A percentile compares a stretch with the other conserved stretches of the same genome.
These are phyloP conservation scores for Cyprinodon tularosa DNA, from an alignment of 2,113 vertebrate genomes.

Conservation along the genomic window DNA sequence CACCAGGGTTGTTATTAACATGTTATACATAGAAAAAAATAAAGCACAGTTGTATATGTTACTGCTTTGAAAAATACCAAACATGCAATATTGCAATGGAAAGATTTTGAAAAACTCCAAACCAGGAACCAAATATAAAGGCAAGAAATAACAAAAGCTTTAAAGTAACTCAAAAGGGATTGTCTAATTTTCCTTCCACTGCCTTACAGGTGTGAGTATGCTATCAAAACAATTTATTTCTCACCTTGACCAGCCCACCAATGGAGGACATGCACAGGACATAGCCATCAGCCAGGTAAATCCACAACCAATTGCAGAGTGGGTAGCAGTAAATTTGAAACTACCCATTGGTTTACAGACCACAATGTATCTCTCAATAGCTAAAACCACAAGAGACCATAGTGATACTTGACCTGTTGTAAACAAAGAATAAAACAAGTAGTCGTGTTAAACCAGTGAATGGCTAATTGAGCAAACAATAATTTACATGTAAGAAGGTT, in stretches of 20 bases:
- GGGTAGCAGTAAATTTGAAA: constrained; percentile 77
- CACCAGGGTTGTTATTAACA: not conserved
- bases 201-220: not conserved
- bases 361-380: constrained; percentile 81
- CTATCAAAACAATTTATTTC: not conserved
- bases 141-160: not conserved
- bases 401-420: constrained; percentile 75
- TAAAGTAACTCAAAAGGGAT: not conserved
- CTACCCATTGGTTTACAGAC: constrained; percentile 85
- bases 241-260: constrained; percentile 82
- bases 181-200: not conserved
- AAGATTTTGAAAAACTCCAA: not conserved
- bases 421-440: constrained; percentile 1
- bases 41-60: not conserved
- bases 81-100: not conserved
- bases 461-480: too few relatives aligned
- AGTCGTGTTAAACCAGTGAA: not conserved
- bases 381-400: constrained; percentile 83
- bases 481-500: not conserved
- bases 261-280: constrained; percentile 72
- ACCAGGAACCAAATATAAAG: not conserved
- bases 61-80: not conserved
- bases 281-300: constrained; percentile 82
- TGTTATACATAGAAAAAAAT: not conserved
- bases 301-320: constrained; percentile 67